Conservation (phyloP, 2,113 vertebrate species). For the Heterotilapia buettikoferi region DNA sequence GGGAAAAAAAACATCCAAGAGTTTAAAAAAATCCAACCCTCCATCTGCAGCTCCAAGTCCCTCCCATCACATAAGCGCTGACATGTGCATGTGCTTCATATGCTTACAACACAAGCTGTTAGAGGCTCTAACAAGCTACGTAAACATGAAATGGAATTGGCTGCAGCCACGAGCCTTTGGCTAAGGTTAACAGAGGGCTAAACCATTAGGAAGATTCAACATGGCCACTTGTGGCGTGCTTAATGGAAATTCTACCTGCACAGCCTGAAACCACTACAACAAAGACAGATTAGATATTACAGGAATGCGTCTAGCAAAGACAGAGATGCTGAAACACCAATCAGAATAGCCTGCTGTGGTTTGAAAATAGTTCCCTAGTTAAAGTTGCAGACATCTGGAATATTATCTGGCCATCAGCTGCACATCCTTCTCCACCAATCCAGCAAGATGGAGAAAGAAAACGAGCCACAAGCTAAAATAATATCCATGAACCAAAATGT, state of each 20-base stretch:
- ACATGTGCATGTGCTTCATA: background rate
- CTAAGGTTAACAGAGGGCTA: background rate
- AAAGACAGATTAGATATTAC: background rate
- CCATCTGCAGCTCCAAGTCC: background rate
- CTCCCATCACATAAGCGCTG: background rate
- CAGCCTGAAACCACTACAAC: background rate
- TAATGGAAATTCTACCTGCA: background rate
- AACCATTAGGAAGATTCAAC: background rate
- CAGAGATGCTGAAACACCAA: background rate
- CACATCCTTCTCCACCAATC: background rate
- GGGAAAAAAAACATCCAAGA: background rate
- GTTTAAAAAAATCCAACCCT: background rate
- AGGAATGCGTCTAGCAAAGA: background rate
- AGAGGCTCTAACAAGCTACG: background rate
- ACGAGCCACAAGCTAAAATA: background rate
- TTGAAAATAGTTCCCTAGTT: background rate
- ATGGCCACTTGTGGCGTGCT: background rate
- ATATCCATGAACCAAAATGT: background rate
- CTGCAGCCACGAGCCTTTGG: background rate
- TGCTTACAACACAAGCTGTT: background rate
- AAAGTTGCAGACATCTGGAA: background rate
- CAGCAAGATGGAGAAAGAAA: background rate
- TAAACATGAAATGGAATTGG: background rate
- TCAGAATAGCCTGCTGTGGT: background rate
- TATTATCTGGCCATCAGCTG: background rate